A percentile compares a stretch with the other conserved stretches of the same genome.
Evolutionary conservation across 2,113 vertebrate species (phyloP).

Genomic region (Oostethus manadensis): DNA sequence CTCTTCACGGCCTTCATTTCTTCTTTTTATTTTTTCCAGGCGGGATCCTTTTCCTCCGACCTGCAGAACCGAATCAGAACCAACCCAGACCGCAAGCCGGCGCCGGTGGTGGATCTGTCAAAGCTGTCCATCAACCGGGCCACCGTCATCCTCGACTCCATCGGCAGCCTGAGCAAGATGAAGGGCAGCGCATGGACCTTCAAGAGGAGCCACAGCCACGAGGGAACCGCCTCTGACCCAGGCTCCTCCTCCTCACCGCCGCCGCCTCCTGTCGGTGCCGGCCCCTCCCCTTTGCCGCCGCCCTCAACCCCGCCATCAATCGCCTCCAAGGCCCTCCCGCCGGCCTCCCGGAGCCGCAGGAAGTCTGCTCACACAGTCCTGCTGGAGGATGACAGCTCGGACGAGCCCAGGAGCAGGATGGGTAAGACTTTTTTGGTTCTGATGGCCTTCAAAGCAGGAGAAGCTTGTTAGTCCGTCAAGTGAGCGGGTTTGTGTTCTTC

Average conservation of each 20-base stretch:
- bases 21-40: constrained; percentile 33
- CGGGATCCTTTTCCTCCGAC: constrained; percentile 70
- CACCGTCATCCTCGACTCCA: constrained; percentile 87
- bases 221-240: constrained; percentile 40
- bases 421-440: constrained; percentile 3
- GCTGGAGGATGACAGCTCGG: constrained; percentile 78
- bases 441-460: too few relatives aligned
- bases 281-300: constrained; percentile 41
- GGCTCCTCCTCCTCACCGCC: constrained; percentile 47
- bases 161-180: constrained; percentile 88
- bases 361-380: constrained; percentile 81
- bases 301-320: constrained; percentile 58
- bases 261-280: background rate
- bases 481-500: background rate
- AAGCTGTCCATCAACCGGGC: constrained; percentile 73
- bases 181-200: constrained; percentile 78
- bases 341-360: constrained; percentile 73
- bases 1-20: background rate
- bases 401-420: constrained; percentile 56
- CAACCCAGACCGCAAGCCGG: constrained; percentile 59
- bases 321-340: constrained; percentile 32
- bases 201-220: constrained; percentile 55
- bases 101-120: constrained; percentile 60
- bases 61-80: constrained; percentile 67
- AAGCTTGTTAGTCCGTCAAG: too few relatives aligned